Percentiles rank a stretch among this genome's conserved stretches.
Conservation (phyloP, 2,113 vertebrate genomes). For the Leptobrachium ailaonicum region DNA sequence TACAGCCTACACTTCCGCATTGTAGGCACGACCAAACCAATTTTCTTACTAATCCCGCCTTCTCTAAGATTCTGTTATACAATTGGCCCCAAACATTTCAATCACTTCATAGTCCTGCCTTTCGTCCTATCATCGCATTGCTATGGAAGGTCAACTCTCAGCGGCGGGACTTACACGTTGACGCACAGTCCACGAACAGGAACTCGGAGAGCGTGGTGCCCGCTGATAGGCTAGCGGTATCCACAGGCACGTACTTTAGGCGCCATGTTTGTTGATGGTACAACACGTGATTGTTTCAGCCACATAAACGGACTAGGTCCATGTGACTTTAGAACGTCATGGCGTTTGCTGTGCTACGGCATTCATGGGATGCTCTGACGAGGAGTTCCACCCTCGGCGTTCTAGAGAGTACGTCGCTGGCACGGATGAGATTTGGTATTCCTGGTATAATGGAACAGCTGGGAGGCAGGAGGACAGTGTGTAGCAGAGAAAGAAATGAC, state of each 20-base stretch:
- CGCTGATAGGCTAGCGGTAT: conserved; percentile 3
- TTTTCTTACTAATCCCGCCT: neutral
- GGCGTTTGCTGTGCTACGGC: no score
- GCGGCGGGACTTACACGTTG: neutral
- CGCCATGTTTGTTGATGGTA: neutral
- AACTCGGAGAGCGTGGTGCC: conserved; percentile 19
- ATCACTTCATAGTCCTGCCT: neutral
- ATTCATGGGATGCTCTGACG: no score
- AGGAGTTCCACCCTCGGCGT: no score
- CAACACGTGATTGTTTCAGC: no score
- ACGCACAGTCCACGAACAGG: neutral
- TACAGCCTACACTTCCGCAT: neutral
- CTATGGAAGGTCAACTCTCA: neutral
- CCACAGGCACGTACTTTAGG: neutral
- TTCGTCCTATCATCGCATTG: neutral
- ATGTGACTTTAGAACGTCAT: no score
- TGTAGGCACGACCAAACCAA: neutral
- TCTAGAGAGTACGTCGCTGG: no score
- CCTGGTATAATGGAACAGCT: no score
- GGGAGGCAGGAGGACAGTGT: no score
- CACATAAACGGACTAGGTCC: no score
- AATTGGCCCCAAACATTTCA: neutral
- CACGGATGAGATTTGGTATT: no score
- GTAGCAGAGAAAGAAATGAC: no score
- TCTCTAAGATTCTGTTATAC: neutral